Conservation (phyloP, 1,140 invertebrate species). For the Mylabris phalerata region DNA sequence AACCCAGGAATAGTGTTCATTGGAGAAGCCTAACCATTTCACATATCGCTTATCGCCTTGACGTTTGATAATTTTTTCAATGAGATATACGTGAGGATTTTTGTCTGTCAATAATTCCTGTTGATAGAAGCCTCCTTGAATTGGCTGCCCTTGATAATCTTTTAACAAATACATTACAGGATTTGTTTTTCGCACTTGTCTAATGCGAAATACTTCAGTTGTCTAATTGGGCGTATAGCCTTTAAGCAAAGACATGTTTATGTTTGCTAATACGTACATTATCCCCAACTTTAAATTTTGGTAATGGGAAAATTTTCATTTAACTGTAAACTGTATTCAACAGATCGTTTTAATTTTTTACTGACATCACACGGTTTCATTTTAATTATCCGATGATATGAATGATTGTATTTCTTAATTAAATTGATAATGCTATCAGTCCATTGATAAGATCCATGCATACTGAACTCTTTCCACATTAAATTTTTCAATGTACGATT, state of each 20-base stretch:
- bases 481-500: no score
- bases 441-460: background rate
- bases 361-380: background rate
- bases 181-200: conserved; percentile 24
- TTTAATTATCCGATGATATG: background rate
- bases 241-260: conserved; percentile 31
- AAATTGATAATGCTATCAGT: background rate
- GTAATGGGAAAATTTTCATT: background rate
- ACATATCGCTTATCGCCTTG: conserved; percentile 19
- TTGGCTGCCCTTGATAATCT: conserved; percentile 16
- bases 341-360: background rate
- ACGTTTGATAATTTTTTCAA: conserved; percentile 21
- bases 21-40: conserved; percentile 24
- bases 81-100: conserved; percentile 33
- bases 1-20: no score
- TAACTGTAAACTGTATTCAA: background rate
- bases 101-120: conserved; percentile 27
- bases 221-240: background rate
- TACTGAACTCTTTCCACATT: no score
- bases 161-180: conserved; percentile 22
- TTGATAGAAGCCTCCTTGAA: conserved; percentile 33
- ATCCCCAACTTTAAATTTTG: conserved; percentile 14
- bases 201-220: conserved; percentile 19
- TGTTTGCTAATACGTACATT: background rate
- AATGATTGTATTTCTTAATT: background rate